Evolutionary conservation across 2,113 vertebrate species (phyloP), one percentile per base, ranked within the genome.

Genomic region (Silurus asotus): DNA sequence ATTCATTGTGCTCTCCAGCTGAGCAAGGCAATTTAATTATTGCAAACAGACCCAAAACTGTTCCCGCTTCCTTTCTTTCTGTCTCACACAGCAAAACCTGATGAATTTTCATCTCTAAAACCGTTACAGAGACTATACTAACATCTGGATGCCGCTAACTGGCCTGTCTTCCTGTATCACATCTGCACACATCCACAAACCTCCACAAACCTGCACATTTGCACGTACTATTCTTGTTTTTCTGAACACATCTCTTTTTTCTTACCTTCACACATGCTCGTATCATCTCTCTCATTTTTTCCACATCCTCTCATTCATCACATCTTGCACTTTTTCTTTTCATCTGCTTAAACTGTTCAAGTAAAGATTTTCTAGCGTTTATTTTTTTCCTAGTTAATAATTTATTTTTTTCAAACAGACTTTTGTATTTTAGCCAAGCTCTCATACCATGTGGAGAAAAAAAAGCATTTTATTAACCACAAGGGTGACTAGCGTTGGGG

Each of bases 31-130:
- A 91, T 93, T 92, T 93, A 95, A 93, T 95, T 94, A 95, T 93
- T 88, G 91, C 90, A 94, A 94, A 94, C 93, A 94, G 94, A 95
- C 94, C 94, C 94, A 93, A 95, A 95, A 94, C 91, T 93, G 91
- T 93, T 93, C 86, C 89, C 75, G 88, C 88, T 84, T 65, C 58
- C 53, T 80, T 79, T 79, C 25, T 11, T 59, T 51, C 15, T 58
- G 67, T 94, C 93, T 93, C 93, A 94, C 91, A 92, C 89, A 83
- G 77, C 64, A 69, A 75, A 75, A 20, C 84, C 74, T 89, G 85
- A 85, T 79, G 88, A 87, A 87, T 87, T 92, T 86, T 90, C 87
- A 81, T 61, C 85, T 90, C 74, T 88, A 75, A 23, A 76, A 76
- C 0, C 10, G 25, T 13, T 76, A 53, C 6, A 10, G 23, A 25